Percentiles rank a stretch among this genome's conserved stretches.
These are phyloP conservation scores for Rhinolophus sinicus DNA, from an alignment of 2,113 vertebrate genomes.

Conservation along the genomic window DNA sequence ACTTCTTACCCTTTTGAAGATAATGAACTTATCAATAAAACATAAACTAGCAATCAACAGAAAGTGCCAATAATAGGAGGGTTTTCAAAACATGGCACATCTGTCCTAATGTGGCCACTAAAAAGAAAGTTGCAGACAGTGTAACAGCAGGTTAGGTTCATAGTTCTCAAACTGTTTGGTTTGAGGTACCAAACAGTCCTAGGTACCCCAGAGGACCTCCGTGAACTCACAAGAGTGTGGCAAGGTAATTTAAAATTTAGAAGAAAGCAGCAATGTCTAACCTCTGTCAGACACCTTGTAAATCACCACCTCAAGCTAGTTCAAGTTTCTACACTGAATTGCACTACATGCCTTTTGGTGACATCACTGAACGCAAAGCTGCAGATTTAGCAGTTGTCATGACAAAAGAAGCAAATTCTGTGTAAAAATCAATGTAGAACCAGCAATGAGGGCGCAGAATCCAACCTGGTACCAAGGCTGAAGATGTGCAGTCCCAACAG, in stretches of 20 bases:
- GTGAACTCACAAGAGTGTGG: neutral
- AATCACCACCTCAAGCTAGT: neutral
- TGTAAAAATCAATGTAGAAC: neutral
- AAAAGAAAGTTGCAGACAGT: neutral
- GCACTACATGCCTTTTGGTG: neutral
- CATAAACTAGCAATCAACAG: neutral
- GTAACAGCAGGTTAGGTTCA: neutral
- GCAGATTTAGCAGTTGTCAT: neutral
- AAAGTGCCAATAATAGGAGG: neutral
- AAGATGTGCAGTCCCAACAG: neutral
- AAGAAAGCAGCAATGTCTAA: neutral
- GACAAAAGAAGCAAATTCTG: neutral
- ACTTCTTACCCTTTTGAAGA: neutral
- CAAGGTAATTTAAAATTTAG: neutral
- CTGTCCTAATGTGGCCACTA: neutral
- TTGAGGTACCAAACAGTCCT: no score
- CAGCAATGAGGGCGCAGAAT: neutral
- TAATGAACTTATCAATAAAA: neutral
- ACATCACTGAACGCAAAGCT: neutral
- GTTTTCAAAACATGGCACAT: neutral
- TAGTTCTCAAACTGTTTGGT: neutral
- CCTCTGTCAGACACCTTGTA: neutral
- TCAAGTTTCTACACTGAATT: neutral
- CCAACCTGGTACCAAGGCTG: neutral
- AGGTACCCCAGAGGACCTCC: neutral